Base-by-base conservation (phyloP, 2,113 vertebrate species). In the Chaenogobius annularis region DNA sequence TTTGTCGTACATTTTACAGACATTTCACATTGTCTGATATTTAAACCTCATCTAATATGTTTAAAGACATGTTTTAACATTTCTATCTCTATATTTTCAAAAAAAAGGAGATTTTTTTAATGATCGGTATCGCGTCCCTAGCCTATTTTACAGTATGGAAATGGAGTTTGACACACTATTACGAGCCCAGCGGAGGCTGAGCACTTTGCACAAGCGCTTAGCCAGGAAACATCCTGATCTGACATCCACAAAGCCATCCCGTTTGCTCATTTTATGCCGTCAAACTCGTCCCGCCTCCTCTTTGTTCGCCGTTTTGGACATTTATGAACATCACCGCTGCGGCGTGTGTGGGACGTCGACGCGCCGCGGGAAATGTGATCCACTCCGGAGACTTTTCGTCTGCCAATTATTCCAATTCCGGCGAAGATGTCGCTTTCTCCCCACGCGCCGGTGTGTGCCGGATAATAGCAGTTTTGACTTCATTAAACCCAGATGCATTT, bases 391-490 rank as follows among this genome's bases (percentile, higher is more conserved):
- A 72, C 59, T 80, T 81, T 84, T 86, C 73, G 85, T 88, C 75
- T 68, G 77, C 85, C 86, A 91, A 88, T 89, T 87, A 89, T 82
- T 73, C 70, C 77, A 75, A 56, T 77, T 80, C 65, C 47, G 67
- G n/a, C 8, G 40, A 31, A 66, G 46, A 73, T 66, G 70, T 86
- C 75, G 79, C 52, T 2, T 63, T 44, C 66, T 83, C 76, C 55
- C 55, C 12, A 40, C 47, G 67, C 62, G 55, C 73, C 65, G 69
- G 70, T 73, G 54, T 70, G 61, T 20, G 10, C 35, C 72, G 26
- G 72, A 80, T 83, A 73, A 84, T 77, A 47, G 69, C 74, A 69
- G 66, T 80, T 80, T 79, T 82, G 70, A 83, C 76, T 84, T 85
- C 69, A 87, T 74, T 83, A 80, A 66, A 84, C 20, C 37, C 31